Evolutionary conservation across 2,113 vertebrate species (phyloP), one percentile per base, ranked within the genome.

Genomic region (Rhinichthys klamathensis): DNA sequence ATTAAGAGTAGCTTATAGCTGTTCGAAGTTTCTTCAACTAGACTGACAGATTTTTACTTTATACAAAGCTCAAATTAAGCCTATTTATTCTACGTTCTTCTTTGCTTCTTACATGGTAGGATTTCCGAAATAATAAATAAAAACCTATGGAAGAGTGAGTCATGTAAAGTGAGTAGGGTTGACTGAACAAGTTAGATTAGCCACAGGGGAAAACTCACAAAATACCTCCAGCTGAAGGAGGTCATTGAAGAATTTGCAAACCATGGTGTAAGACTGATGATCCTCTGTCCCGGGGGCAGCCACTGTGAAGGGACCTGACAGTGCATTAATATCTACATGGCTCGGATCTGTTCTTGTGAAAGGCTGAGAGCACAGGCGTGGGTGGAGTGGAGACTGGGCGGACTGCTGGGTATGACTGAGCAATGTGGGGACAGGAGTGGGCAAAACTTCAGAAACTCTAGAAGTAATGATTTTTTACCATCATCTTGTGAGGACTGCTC

Each of bases 271-370:
- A 90, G 84, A 90, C 83, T 79, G 85, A 92, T 89, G 80, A 88
- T 86, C 18, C 60, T 86, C 77, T 85, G 83, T 88, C 86, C 79
- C 76, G 70, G 70, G 84, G 69, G 87, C 89, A 90, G 89, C 15
- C 87, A 80, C 86, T 90, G 87, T 89, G 89, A 89, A 88, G 85
- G 44, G 74, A 77, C 83, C 84, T 91, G 88, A 90, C 88, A 84
- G 79, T 88, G 87, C 84, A 90, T 89, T 89, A 88, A 91, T 88
- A 89, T 91, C 85, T 85, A 90, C 84, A 89, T 25, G 61, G 32
- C 30, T 79, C 38, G 78, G 46, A 86, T 83, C 23, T 84, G 86
- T 85, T 85, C 25, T 78, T 73, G 83, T 80, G 73, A 61, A 60
- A 81, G 56, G 41, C 65, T 58, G 72, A 80, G 74, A 83, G 84